A percentile compares a stretch with the other conserved stretches of the same genome.
Evolutionary conservation across 2,888 invertebrate species (phyloP).

Genomic region (Rhabditoides inermis): DNA sequence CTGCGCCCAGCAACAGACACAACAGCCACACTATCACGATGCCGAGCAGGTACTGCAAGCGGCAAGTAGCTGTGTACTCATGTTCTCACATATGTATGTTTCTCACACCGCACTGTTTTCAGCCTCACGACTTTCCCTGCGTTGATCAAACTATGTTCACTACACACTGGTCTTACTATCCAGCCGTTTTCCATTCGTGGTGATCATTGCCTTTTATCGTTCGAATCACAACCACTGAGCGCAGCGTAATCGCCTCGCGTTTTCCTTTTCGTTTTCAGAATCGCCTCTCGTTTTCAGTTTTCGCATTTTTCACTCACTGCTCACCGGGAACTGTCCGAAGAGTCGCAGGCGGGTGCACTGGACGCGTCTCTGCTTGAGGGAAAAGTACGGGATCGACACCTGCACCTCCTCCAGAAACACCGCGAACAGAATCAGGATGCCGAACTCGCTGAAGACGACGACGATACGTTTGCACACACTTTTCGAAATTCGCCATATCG

Average conservation of each 20-base stretch:
- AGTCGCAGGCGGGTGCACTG: constrained; percentile 18
- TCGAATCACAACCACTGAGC: background rate
- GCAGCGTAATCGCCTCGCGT: background rate
- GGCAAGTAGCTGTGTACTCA: background rate
- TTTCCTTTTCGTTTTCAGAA: background rate
- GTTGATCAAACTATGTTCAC: too few relatives aligned
- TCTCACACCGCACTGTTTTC: background rate
- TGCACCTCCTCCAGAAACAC: constrained; percentile 34
- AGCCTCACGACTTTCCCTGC: background rate
- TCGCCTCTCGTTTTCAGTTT: background rate
- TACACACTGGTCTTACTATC: too few relatives aligned
- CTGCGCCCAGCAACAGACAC: constrained; percentile 33
- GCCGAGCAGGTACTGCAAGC: constrained; percentile 34
- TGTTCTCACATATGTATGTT: background rate
- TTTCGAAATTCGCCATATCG: background rate
- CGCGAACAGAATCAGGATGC: constrained; percentile 31
- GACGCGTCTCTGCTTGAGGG: constrained; percentile 13
- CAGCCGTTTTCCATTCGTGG: background rate
- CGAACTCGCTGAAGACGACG: constrained; percentile 29
- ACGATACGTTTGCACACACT: background rate
- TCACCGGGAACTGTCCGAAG: constrained; percentile 44
- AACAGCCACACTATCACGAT: constrained; percentile 35
- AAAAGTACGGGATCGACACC: constrained; percentile 32
- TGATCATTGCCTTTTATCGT: background rate
- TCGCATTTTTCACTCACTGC: background rate